Percentiles rank a stretch among this genome's conserved stretches.
These are phyloP conservation scores for Podargus strigoides DNA, from an alignment of 2,797 vertebrate genomes.

Conservation along the genomic window DNA sequence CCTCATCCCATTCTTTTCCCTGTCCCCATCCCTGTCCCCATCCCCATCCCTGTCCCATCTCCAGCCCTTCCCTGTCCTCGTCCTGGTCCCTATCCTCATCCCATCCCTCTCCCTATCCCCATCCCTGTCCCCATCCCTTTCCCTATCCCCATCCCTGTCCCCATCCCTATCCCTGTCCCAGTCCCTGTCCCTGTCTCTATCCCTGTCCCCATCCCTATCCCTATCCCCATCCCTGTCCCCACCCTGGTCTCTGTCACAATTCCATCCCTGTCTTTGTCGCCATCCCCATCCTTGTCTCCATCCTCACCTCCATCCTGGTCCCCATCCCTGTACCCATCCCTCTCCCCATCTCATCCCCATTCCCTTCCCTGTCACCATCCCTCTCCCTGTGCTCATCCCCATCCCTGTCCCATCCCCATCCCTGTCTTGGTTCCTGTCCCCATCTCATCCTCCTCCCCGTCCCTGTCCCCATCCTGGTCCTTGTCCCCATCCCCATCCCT, in stretches of 20 bases:
- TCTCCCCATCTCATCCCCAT: not conserved
- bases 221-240: too few species aligned
- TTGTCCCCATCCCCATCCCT: not conserved
- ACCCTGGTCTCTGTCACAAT: not conserved
- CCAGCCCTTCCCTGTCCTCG: too few species aligned
- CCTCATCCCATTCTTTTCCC: not conserved
- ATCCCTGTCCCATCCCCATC: too few species aligned
- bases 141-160: not conserved
- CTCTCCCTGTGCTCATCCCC: not conserved
- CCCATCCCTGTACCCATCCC: not conserved
- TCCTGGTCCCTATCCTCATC: not conserved
- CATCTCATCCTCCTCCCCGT: not conserved
- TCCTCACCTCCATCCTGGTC: too few species aligned
- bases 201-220: not conserved
- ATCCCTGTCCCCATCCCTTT: not conserved
- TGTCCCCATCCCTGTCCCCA: too few species aligned
- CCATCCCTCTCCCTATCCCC: not conserved
- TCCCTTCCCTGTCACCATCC: not conserved
- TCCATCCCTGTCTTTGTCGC: too few species aligned
- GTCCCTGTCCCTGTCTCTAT: not conserved
- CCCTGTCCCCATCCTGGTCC: not conserved
- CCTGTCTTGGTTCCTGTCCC: not conserved
- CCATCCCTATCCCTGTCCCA: too few species aligned
- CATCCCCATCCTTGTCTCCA: too few species aligned
- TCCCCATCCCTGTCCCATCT: not conserved